Percentiles rank a stretch among this genome's conserved stretches.
These are phyloP conservation scores for Plectrocnemia conspersa DNA, from an alignment of 1,140 invertebrate species.

Conservation along the genomic window DNA sequence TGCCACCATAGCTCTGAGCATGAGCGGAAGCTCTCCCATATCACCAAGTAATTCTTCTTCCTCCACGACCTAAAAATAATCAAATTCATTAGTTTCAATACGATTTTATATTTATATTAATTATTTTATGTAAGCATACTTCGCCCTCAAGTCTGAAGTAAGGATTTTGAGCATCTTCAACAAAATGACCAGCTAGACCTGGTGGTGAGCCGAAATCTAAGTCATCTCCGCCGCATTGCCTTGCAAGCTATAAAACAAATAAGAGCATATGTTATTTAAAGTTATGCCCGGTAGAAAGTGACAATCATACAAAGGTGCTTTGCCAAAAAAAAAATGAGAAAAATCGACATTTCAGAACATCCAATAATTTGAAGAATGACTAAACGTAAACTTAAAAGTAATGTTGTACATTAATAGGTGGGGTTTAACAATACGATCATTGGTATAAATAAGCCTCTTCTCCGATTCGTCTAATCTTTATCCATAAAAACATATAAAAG, in stretches of 20 bases:
- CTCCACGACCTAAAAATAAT: constrained; percentile 28
- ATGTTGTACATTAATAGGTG: too few relatives aligned
- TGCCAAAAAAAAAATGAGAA: too few relatives aligned
- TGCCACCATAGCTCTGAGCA: constrained; percentile 51
- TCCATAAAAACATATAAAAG: too few relatives aligned
- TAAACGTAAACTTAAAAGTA: too few relatives aligned
- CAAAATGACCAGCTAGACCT: constrained; percentile 45
- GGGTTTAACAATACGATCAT: too few relatives aligned
- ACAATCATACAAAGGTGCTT: too few relatives aligned
- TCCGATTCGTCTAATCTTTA: too few relatives aligned
- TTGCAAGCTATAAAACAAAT: constrained; percentile 42
- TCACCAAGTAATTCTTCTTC: constrained; percentile 42
- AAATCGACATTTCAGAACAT: too few relatives aligned
- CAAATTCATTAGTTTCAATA: neutral
- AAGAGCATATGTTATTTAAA: too few relatives aligned
- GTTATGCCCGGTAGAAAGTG: too few relatives aligned
- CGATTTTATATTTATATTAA: neutral
- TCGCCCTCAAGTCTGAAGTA: constrained; percentile 52
- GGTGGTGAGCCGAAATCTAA: constrained; percentile 48
- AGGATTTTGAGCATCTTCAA: constrained; percentile 47
- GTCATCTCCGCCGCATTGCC: constrained; percentile 49
- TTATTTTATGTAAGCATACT: constrained; percentile 33
- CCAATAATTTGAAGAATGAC: too few relatives aligned
- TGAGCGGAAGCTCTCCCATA: constrained; percentile 48
- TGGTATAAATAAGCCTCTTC: too few relatives aligned